A percentile compares a stretch with the other conserved stretches of the same genome.
phyloP scores from a whole-genome alignment of 2,888 invertebrate genomes.

The Danaus chrysippus region DNA sequence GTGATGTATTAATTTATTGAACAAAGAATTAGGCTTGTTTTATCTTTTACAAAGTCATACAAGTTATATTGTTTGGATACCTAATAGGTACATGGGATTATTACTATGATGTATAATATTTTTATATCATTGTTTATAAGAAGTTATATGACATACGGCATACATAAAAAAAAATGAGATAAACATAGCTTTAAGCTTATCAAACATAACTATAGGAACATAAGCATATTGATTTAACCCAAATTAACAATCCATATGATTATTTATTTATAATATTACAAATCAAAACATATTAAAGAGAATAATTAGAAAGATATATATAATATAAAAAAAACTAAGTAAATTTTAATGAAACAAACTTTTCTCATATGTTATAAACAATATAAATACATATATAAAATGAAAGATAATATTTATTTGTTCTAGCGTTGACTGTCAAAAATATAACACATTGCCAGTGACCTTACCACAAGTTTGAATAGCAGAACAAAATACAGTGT shows the following conservation, averaged over 20 bases:
- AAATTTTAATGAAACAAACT: background rate
- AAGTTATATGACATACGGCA: background rate
- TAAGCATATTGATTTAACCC: background rate
- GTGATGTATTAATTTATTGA: too few species aligned
- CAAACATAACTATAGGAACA: conserved; percentile 1
- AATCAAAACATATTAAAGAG: too few species aligned
- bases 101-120: too few species aligned
- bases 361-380: background rate
- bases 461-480: too few species aligned
- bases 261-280: too few species aligned
- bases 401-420: background rate
- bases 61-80: too few species aligned
- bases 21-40: too few species aligned
- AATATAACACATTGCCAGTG: background rate
- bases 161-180: background rate
- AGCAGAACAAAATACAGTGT: too few species aligned
- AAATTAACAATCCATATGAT: background rate
- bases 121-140: background rate
- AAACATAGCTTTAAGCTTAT: background rate
- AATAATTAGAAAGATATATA: too few species aligned
- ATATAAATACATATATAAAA: background rate
- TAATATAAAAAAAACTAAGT: background rate
- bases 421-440: conserved; percentile 4
- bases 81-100: too few species aligned
- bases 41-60: too few species aligned